Conservation (phyloP, 2,888 invertebrate species). For the Ptilodon capucinus region DNA sequence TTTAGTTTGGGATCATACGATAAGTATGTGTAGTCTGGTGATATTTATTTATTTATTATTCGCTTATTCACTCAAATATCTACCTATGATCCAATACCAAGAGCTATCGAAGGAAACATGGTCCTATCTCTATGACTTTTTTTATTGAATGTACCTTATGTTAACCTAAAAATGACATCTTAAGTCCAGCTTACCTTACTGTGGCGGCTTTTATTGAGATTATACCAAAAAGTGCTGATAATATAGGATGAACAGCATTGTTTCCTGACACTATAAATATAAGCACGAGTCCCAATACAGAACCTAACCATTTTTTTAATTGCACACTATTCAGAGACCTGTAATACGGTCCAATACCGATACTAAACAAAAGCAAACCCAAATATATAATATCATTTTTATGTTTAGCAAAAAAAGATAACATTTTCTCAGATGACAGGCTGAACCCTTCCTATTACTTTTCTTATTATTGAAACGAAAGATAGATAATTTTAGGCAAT, state of each 20-base stretch:
- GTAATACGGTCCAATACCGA: conserved; percentile 86
- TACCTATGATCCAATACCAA: no score
- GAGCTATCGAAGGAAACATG: no score
- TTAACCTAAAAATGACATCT: no score
- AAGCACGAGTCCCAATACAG: conserved; percentile 64
- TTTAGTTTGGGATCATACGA: no score
- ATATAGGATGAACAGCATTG: conserved; percentile 65
- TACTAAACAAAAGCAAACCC: conserved; percentile 84
- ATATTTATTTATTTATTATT: no score
- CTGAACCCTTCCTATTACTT: neutral
- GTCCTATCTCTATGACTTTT: no score
- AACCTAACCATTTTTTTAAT: conserved; percentile 81
- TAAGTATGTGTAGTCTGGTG: no score
- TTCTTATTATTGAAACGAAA: no score
- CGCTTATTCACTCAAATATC: no score
- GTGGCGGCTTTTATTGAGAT: conserved; percentile 61
- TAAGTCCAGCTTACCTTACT: conserved; percentile 66
- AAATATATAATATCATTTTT: conserved; percentile 90
- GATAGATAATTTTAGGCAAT: no score
- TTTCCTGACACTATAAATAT: conserved; percentile 68
- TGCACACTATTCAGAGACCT: conserved; percentile 67
- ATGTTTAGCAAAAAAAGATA: conserved; percentile 81
- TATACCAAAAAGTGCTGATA: conserved; percentile 62
- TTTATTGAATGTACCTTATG: no score
- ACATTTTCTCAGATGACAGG: no score